Conservation (phyloP, 2,797 vertebrate species). For the Perodicticus potto region DNA sequence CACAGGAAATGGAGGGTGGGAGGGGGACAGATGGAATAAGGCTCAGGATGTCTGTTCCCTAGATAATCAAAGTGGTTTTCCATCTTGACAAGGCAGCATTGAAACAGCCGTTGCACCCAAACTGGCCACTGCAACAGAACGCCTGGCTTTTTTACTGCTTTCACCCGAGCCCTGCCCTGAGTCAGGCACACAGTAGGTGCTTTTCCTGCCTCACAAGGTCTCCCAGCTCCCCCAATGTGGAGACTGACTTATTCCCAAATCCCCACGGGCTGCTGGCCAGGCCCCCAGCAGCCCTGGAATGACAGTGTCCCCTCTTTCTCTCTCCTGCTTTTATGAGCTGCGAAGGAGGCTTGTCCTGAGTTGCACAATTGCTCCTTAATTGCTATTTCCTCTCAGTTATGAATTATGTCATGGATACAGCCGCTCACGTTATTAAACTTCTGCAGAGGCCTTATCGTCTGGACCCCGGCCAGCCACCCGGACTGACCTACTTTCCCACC, state of each 20-base stretch:
- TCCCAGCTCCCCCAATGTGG: conserved; percentile 53
- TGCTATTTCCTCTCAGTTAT: conserved; percentile 79
- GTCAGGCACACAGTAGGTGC: not conserved
- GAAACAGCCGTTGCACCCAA: not conserved
- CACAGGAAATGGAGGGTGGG: not conserved
- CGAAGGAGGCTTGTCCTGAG: conserved; percentile 75
- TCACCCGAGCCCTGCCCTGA: not conserved
- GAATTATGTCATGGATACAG: conserved; percentile 78
- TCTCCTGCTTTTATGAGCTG: conserved; percentile 83
- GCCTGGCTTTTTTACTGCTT: accelerated
- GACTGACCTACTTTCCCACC: conserved; percentile 78
- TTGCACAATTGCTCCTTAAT: conserved; percentile 77
- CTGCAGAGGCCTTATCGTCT: conserved; percentile 64
- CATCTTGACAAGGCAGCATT: conserved; percentile 10
- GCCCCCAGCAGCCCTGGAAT: not conserved
- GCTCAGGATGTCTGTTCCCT: not conserved
- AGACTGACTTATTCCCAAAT: conserved; percentile 49
- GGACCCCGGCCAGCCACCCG: conserved; percentile 63
- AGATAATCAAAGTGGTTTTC: not conserved
- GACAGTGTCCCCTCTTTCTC: conserved; percentile 7
- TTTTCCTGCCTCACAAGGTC: not conserved
- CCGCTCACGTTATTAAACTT: conserved; percentile 68
- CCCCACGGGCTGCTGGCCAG: accelerated
- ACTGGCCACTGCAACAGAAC: accelerated
- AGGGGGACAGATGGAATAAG: not conserved